Base-by-base conservation (phyloP, 2,797 vertebrate genomes). In the Hephaestus fuliginosus region DNA sequence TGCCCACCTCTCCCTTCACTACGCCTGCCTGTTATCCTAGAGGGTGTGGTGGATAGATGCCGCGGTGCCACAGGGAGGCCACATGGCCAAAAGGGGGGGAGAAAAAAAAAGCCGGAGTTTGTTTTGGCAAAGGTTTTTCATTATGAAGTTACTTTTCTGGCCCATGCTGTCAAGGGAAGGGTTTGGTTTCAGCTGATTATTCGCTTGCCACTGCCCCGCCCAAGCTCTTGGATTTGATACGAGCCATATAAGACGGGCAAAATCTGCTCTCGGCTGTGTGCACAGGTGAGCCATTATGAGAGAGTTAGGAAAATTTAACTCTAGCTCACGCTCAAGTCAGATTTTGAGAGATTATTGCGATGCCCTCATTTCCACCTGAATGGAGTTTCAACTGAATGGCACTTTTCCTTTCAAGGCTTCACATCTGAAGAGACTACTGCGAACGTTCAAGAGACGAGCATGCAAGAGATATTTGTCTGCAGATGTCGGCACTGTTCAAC, bases 11-110 rank as follows among this genome's bases (percentile, higher is more conserved):
- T 43, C 68, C 60, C 58, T 53, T 80, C 41, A 58, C 71, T 85
- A 28, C 17, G 76, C 60, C 64, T 70, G 62, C 73, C 82, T 93
- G 87, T 93, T 92, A 70, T 89, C 80, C 8, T 71, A 82, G 25
- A 84, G 87, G 92, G 92, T 85, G 91, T 82, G 91, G 82, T 81
- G 71, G 65, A 83, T 53, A 68, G 78, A 88, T 78, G 71, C 76
- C 77, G 78, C 44, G 28, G 43, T 68, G 74, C 82, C 76, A 85
- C 55, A 14, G 60, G 72, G 68, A 84, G 49, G 84, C 82, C 80
- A 82, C 74, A 57, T 11, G 20, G 49, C 55, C 70, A 55, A 65
- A 73, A 33, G 5, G 30, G 30, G 30, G 30, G 30, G 72, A 36
- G 36, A 30, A 48, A 60, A 51, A 0, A 56, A 43, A 22, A 33